A percentile compares a stretch with the other conserved stretches of the same genome.
phyloP scores from a whole-genome alignment of 2,797 vertebrate genomes.

The Pyrocephalus nanus region DNA sequence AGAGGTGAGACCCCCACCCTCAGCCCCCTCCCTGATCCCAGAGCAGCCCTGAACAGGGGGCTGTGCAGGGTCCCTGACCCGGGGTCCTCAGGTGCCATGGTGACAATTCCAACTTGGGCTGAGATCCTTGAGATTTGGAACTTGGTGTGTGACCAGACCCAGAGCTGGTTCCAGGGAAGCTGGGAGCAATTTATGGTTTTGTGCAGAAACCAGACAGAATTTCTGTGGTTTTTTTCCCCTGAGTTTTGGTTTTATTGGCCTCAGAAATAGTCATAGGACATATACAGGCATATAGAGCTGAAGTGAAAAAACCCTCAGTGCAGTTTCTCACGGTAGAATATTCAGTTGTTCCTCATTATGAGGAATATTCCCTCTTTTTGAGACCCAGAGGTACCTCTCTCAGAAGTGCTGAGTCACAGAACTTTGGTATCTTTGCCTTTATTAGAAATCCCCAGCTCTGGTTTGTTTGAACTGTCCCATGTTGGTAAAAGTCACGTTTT shows the following conservation, averaged over 20 bases:
- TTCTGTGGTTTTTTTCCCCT: constrained; percentile 2
- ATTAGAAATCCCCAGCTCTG: not conserved
- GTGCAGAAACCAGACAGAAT: constrained; percentile 42
- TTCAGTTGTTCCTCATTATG: constrained; percentile 1
- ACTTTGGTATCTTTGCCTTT: not conserved
- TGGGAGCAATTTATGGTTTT: constrained; percentile 41
- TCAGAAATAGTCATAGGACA: constrained; percentile 7
- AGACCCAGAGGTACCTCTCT: not conserved
- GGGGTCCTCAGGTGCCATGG: not conserved
- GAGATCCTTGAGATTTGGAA: not conserved
- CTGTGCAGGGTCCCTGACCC: not conserved
- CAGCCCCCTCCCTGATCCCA: not conserved
- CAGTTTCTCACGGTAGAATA: not conserved
- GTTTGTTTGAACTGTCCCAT: not conserved
- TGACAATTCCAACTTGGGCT: not conserved
- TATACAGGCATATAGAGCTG: not conserved
- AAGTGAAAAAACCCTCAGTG: not conserved
- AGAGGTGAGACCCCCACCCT: not conserved
- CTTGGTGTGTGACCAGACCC: not conserved
- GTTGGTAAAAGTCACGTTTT: not conserved
- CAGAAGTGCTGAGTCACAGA: constrained; percentile 20
- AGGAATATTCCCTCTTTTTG: constrained; percentile 17
- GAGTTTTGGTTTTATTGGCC: constrained; percentile 31
- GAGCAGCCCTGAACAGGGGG: not conserved
- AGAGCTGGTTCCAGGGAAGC: not conserved